Percentiles rank a stretch among this genome's conserved stretches.
Evolutionary conservation across 2,888 invertebrate genomes (phyloP).

Genomic region (Lydus trimaculatus): DNA sequence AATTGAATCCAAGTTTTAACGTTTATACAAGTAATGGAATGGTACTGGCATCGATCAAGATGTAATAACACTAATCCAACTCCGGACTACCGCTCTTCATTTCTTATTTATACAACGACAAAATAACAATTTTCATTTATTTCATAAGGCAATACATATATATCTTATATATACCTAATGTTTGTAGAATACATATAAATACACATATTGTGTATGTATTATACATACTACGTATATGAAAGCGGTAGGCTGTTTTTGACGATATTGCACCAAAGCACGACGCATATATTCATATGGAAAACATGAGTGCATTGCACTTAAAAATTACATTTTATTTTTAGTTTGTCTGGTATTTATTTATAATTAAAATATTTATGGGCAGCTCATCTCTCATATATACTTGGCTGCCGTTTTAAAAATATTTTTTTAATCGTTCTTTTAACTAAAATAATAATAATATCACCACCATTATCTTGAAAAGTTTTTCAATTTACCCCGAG

Average conservation of each 20-base stretch:
- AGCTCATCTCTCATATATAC: conserved; percentile 42
- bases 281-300: conserved; percentile 28
- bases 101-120: conserved; percentile 52
- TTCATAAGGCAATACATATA: conserved; percentile 37
- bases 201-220: not conserved
- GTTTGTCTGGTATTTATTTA: conserved; percentile 57
- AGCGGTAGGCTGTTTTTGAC: not conserved
- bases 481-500: not conserved
- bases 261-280: not conserved
- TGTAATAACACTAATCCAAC: conserved; percentile 55
- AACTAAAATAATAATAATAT: conserved; percentile 9
- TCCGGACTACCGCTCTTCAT: conserved; percentile 49
- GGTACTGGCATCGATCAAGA: conserved; percentile 53
- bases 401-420: conserved; percentile 45
- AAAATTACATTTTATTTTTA: conserved; percentile 57
- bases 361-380: conserved; percentile 57
- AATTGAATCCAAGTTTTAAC: conserved; percentile 53
- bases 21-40: conserved; percentile 56
- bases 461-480: conserved; percentile 2
- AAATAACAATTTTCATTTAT: conserved; percentile 52
- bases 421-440: conserved; percentile 41
- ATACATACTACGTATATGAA: not conserved
- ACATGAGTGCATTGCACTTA: conserved; percentile 53
- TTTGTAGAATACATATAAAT: conserved; percentile 11
- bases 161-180: conserved; percentile 29